These are phyloP conservation scores for Punctoribates punctum DNA, from an alignment of 2,888 invertebrate genomes.

Conservation along the genomic window DNA sequence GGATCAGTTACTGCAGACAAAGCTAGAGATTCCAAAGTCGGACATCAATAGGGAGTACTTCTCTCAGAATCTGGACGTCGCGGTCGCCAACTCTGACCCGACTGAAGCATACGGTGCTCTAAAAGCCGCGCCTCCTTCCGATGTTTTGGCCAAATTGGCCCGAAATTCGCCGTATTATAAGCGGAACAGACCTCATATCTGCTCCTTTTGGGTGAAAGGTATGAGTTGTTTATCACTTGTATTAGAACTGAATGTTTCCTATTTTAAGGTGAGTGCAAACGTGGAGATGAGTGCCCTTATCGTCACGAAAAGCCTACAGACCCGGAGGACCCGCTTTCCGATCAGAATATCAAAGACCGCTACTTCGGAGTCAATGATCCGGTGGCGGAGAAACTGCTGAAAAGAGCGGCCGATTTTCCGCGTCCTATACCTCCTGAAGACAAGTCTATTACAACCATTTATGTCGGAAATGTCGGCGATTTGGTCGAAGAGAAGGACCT, in stretches of 20 bases:
- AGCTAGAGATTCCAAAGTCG: constrained; percentile 84
- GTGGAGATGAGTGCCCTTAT: constrained; percentile 95
- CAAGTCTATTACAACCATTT: constrained; percentile 89
- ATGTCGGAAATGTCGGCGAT: constrained; percentile 92
- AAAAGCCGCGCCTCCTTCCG: constrained; percentile 68
- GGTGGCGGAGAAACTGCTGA: constrained; percentile 87
- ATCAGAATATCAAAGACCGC: constrained; percentile 89
- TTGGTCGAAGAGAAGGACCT: constrained; percentile 83
- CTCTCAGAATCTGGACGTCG: constrained; percentile 82
- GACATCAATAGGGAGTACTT: constrained; percentile 94
- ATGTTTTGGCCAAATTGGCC: constrained; percentile 78
- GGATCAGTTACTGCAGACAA: constrained; percentile 82
- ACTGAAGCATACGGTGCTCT: constrained; percentile 53
- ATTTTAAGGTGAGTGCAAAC: constrained; percentile 66
- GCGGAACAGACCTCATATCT: constrained; percentile 88
- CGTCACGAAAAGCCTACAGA: constrained; percentile 94
- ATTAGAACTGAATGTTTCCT: background rate
- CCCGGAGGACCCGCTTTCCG: constrained; percentile 91
- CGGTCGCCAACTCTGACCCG: constrained; percentile 41
- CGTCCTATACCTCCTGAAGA: constrained; percentile 94
- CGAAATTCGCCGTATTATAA: constrained; percentile 92
- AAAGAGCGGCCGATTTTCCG: constrained; percentile 86
- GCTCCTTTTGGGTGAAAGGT: constrained; percentile 98
- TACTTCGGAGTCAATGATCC: constrained; percentile 95
- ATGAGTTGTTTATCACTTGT: constrained; percentile 5